phyloP scores from a whole-genome alignment of 2,888 invertebrate species.

The Dinocampus coccinellae region DNA sequence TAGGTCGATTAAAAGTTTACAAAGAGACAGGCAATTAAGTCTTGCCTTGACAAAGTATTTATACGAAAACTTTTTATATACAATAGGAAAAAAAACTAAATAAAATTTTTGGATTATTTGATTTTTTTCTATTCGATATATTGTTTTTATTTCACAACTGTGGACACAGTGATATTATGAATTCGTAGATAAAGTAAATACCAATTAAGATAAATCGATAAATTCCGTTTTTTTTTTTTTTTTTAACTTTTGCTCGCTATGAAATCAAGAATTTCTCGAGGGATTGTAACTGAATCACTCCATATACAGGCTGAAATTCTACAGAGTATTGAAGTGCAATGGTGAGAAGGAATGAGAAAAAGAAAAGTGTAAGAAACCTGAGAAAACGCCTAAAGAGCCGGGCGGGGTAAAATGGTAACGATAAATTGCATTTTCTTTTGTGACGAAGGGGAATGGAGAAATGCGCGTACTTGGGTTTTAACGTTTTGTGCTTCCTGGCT shows the following conservation, averaged over 20 bases:
- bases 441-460: slow-evolving; percentile 41
- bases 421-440: slow-evolving; percentile 60
- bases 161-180: too few species aligned
- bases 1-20: slow-evolving; percentile 47
- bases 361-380: slow-evolving; percentile 4
- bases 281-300: background rate
- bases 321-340: background rate
- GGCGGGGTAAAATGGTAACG: slow-evolving; percentile 49
- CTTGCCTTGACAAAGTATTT: slow-evolving; percentile 24
- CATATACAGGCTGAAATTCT: background rate
- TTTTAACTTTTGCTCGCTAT: too few species aligned
- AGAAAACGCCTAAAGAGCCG: slow-evolving; percentile 35
- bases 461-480: slow-evolving; percentile 56
- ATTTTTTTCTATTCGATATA: too few species aligned
- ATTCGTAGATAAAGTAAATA: too few species aligned
- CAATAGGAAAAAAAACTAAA: background rate
- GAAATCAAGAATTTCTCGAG: background rate
- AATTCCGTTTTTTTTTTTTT: too few species aligned
- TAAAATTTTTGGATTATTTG: too few species aligned
- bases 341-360: background rate
- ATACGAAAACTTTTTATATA: background rate
- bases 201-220: slow-evolving; percentile 1
- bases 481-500: slow-evolving; percentile 62
- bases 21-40: slow-evolving; percentile 38
- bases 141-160: too few species aligned